phyloP scores from a whole-genome alignment of 2,113 vertebrate genomes.

The Etheostoma cragini region DNA sequence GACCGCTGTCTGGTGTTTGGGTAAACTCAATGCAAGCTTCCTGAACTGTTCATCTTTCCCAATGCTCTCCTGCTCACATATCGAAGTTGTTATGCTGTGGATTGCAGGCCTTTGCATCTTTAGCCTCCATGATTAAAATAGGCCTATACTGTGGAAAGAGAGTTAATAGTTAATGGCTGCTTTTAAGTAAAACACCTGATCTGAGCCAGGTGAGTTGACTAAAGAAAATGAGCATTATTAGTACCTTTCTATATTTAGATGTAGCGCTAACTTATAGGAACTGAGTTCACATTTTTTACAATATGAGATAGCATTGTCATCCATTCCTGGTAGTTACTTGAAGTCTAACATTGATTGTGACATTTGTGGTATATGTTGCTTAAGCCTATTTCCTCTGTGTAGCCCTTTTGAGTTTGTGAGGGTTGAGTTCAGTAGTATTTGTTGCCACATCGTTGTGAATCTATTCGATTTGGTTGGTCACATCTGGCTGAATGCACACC shows the following conservation, averaged over 20 bases:
- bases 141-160: background rate
- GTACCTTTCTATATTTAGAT: background rate
- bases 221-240: background rate
- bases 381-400: conserved; percentile 6
- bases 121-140: background rate
- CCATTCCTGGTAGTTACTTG: background rate
- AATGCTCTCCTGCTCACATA: background rate
- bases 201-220: background rate
- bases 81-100: background rate
- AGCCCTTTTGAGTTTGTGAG: background rate
- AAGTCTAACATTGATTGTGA: conserved; percentile 1
- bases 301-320: background rate
- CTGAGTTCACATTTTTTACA: background rate
- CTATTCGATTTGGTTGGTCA: background rate
- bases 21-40: background rate
- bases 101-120: background rate
- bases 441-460: background rate
- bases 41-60: background rate
- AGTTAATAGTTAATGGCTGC: background rate
- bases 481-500: background rate
- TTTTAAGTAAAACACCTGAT: conserved; percentile 7
- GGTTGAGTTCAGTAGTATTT: background rate
- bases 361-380: conserved; percentile 29
- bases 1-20: background rate
- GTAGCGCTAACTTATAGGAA: background rate